Evolutionary conservation across 1,140 invertebrate species (phyloP).

Genomic region (Drosophila kepulauana): DNA sequence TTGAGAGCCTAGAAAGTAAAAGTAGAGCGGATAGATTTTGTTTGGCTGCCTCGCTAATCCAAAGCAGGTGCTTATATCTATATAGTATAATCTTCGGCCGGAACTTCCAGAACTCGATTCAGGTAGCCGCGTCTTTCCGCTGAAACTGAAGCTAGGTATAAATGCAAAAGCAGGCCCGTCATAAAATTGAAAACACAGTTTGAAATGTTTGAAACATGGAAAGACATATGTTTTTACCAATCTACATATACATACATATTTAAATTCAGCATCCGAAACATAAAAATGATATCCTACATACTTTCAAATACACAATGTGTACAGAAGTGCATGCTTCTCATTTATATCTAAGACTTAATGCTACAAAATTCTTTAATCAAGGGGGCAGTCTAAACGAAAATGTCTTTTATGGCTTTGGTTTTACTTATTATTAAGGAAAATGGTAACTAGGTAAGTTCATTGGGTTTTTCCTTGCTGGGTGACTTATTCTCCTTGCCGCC

Average conservation of each 20-base stretch:
- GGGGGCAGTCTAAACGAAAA: slow-evolving; percentile 55
- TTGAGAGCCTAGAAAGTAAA: no score
- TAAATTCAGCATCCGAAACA: slow-evolving; percentile 29
- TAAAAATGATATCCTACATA: slow-evolving; percentile 31
- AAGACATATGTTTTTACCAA: slow-evolving; percentile 71
- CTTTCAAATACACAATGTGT: slow-evolving; percentile 61
- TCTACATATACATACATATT: slow-evolving; percentile 30
- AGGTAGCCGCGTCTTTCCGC: slow-evolving; percentile 9
- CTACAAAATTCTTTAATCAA: slow-evolving; percentile 44
- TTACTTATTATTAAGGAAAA: neutral
- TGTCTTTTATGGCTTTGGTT: slow-evolving; percentile 59
- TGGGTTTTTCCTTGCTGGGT: slow-evolving; percentile 35
- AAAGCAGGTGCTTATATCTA: neutral
- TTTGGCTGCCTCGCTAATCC: no score
- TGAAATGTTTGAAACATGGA: slow-evolving; percentile 77
- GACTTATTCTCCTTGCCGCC: slow-evolving; percentile 71
- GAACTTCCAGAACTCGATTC: neutral
- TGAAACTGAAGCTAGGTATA: slow-evolving; percentile 29
- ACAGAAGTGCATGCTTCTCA: slow-evolving; percentile 26
- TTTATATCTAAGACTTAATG: slow-evolving; percentile 49
- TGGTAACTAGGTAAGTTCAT: slow-evolving; percentile 47
- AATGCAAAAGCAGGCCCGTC: neutral
- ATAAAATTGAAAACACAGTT: slow-evolving; percentile 19
- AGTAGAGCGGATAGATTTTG: no score
- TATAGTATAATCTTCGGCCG: neutral